These are phyloP conservation scores for Eupithecia exiguata DNA, from an alignment of 2,888 invertebrate species.

Conservation along the genomic window DNA sequence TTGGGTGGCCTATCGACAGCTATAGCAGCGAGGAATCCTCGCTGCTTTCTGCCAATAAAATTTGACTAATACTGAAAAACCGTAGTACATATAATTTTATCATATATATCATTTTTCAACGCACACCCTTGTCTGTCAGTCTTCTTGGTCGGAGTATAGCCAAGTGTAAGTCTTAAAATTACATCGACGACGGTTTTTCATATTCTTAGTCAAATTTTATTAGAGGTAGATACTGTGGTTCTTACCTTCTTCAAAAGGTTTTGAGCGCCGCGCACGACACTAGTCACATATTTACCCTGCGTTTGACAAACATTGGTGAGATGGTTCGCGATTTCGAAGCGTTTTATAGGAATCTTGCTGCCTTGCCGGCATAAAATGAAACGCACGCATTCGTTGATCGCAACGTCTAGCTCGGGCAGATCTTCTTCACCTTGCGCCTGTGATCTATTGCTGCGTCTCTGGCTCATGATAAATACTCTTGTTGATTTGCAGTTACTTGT, in stretches of 20 bases:
- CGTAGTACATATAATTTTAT: too few species aligned
- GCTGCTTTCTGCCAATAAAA: too few species aligned
- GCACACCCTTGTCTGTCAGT: too few species aligned
- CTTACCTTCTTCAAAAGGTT: constrained; percentile 61
- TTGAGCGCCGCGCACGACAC: constrained; percentile 62
- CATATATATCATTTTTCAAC: too few species aligned
- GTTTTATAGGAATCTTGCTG: constrained; percentile 72
- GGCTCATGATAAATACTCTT: constrained; percentile 49
- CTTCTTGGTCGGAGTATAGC: too few species aligned
- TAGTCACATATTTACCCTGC: constrained; percentile 53
- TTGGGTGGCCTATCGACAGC: too few species aligned
- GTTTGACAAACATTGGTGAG: constrained; percentile 58
- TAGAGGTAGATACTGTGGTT: too few species aligned
- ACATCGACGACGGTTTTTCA: too few species aligned
- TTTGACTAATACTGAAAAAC: too few species aligned
- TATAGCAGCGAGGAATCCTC: too few species aligned
- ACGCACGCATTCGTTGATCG: constrained; percentile 69
- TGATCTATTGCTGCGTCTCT: constrained; percentile 51
- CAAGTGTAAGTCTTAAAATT: too few species aligned
- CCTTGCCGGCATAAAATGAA: constrained; percentile 70
- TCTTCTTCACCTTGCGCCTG: constrained; percentile 42
- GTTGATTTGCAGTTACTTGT: neutral
- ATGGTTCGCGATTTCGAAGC: constrained; percentile 67
- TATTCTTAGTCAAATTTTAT: too few species aligned
- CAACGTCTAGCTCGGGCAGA: constrained; percentile 48